A percentile compares a stretch with the other conserved stretches of the same genome.
Conservation (phyloP, 1,140 invertebrate species). For the Drosophila melanogaster region DNA sequence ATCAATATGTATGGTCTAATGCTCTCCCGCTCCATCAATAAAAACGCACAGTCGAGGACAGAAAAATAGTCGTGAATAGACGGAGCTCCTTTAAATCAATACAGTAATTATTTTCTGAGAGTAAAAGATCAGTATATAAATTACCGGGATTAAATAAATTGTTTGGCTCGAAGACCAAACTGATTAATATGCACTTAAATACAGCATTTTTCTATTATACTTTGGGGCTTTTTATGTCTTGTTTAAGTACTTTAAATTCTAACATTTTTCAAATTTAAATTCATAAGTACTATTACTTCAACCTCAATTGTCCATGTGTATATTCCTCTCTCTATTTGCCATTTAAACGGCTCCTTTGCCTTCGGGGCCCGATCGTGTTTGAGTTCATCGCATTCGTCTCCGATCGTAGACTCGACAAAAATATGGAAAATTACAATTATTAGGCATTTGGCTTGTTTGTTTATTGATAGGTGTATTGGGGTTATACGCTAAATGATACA, state of each 20-base stretch:
- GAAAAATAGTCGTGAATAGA: not conserved
- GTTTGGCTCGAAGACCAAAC: too few relatives aligned
- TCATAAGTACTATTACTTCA: not conserved
- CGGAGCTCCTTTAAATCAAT: not conserved
- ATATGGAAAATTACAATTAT: conserved; percentile 83
- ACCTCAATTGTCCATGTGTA: not conserved
- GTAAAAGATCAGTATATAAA: too few relatives aligned
- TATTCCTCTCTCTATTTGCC: conserved; percentile 33
- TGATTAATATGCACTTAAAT: too few relatives aligned
- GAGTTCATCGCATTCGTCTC: conserved; percentile 53
- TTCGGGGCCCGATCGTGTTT: conserved; percentile 55
- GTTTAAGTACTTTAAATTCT: too few relatives aligned
- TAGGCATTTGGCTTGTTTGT: conserved; percentile 82
- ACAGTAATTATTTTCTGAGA: too few relatives aligned
- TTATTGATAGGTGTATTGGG: conserved; percentile 79
- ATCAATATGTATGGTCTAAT: conserved; percentile 74
- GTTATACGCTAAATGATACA: conserved; percentile 80
- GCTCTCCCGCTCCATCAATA: conserved; percentile 17
- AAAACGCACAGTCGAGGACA: conserved; percentile 5
- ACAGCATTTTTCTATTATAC: too few relatives aligned
- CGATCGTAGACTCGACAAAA: conserved; percentile 61
- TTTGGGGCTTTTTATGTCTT: too few relatives aligned
- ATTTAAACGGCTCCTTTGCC: conserved; percentile 55
- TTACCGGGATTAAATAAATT: too few relatives aligned
- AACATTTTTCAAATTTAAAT: too few relatives aligned